A percentile compares a stretch with the other conserved stretches of the same genome.
phyloP scores from a whole-genome alignment of 2,888 invertebrate species.

The Gymnoscelis rufifasciata region DNA sequence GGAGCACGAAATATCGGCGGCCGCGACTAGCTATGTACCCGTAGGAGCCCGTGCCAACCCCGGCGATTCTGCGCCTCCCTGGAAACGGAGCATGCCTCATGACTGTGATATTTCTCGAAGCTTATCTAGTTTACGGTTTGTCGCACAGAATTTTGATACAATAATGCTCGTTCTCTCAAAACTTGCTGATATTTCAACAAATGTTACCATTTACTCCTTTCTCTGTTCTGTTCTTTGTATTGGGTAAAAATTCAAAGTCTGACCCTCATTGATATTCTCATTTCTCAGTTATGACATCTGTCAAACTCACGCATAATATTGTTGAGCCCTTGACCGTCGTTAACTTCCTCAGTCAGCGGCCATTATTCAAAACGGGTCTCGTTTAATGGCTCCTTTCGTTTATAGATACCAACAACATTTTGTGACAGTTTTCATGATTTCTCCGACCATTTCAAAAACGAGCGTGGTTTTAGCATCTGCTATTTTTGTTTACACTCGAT shows the following conservation, averaged over 20 bases:
- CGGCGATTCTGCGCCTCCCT: conserved; percentile 27
- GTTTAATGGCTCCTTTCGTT: conserved; percentile 29
- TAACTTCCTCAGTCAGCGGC: conserved; percentile 26
- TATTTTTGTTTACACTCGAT: no score
- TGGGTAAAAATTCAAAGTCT: conserved; percentile 3
- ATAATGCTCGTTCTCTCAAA: conserved; percentile 20
- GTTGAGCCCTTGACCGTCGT: conserved; percentile 33
- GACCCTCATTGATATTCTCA: conserved; percentile 30
- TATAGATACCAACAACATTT: conserved; percentile 23
- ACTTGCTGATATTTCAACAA: conserved; percentile 10
- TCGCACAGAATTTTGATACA: conserved; percentile 23
- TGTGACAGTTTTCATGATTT: conserved; percentile 1
- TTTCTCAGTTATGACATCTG: conserved; percentile 32
- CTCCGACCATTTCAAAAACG: not conserved
- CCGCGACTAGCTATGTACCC: conserved; percentile 46
- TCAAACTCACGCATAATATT: conserved; percentile 33
- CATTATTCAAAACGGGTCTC: conserved; percentile 28
- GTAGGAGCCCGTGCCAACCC: conserved; percentile 32
- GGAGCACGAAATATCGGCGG: conserved; percentile 67
- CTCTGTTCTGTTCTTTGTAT: not conserved
- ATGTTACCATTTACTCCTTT: conserved; percentile 7
- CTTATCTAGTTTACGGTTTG: conserved; percentile 26
- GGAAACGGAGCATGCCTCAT: conserved; percentile 22
- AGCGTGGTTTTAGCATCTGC: no score
- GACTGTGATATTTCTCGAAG: conserved; percentile 31